A percentile compares a stretch with the other conserved stretches of the same genome.
These are phyloP conservation scores for Iphiclides podalirius DNA, from an alignment of 2,888 invertebrate genomes.

Conservation along the genomic window DNA sequence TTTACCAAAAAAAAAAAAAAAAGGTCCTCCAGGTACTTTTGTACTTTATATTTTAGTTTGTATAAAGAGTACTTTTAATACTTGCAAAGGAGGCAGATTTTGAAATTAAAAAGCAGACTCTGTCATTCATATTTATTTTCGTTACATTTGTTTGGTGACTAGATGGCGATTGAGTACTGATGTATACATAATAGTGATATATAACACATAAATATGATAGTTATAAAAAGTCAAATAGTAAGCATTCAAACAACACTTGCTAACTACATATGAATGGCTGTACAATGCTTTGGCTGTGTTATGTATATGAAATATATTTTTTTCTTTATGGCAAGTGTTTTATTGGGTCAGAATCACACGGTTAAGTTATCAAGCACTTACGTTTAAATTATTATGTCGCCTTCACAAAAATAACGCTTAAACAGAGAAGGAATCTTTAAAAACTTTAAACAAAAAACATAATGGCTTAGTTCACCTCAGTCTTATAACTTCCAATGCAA, in stretches of 20 bases:
- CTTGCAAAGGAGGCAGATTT: too few species aligned
- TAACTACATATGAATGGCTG: too few species aligned
- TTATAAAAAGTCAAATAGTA: slow-evolving; percentile 1
- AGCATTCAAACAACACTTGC: neutral
- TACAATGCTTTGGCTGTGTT: neutral
- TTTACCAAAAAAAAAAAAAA: too few species aligned
- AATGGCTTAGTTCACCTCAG: slow-evolving; percentile 43
- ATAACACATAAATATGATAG: slow-evolving; percentile 23
- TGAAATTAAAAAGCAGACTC: slow-evolving; percentile 39
- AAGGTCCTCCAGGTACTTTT: too few species aligned
- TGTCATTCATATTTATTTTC: slow-evolving; percentile 39
- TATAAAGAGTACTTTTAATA: too few species aligned
- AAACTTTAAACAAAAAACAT: slow-evolving; percentile 18
- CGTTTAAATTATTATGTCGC: slow-evolving; percentile 16
- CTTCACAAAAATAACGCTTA: slow-evolving; percentile 22
- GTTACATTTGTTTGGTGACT: slow-evolving; percentile 51
- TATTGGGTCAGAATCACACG: slow-evolving; percentile 11
- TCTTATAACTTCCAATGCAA: slow-evolving; percentile 44
- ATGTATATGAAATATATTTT: slow-evolving; percentile 32
- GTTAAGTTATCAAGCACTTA: slow-evolving; percentile 15
- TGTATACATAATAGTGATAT: too few species aligned
- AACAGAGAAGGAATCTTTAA: slow-evolving; percentile 18
- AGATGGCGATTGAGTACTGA: slow-evolving; percentile 46
- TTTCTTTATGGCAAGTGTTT: slow-evolving; percentile 48
- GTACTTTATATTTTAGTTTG: too few species aligned